Evolutionary conservation across 2,888 invertebrate genomes (phyloP), one percentile per base, ranked within the genome.

Genomic region (Malachius bipustulatus): DNA sequence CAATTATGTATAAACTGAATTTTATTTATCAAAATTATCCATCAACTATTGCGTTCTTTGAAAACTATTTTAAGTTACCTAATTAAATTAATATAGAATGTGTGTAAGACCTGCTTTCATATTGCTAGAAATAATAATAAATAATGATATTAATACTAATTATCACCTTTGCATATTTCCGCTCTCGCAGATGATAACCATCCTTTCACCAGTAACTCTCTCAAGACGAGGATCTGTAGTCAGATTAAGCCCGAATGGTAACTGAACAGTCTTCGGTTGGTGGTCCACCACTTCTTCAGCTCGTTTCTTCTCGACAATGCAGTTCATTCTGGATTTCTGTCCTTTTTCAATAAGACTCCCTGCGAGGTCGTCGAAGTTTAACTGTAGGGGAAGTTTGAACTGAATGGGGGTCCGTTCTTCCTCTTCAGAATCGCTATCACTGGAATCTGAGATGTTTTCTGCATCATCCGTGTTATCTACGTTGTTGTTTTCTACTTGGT

Each of bases 141-240:
- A 24, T 24, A 8, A 28, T 9, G 10, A 28, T 28, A 28, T 9
- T 9, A 8, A 28, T 28, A 6, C 14, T 31, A n/a, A 14, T 14
- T 49, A 53, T 49, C 56, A 70, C 67, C 67, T 68, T 54, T 78
- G 77, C 27, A 70, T 66, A 46, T 77, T 76, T 40, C 85, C 87
- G 50, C 82, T 85, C 57, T 88, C 85, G 57, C 89, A 90, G 57
- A 84, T 77, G 57, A 90, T 87, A 16, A 83, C 80, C 65, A 90
- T 82, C 38, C 85, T 76, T 62, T 89, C 89, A 6, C 88, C 87
- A 39, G 82, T 84, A 43, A 81, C 65, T 48, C 73, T 74, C 46
- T 80, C 75, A 54, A 74, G 73, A 49, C 77, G 70, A 4, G 81
- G 79, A 56, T 81, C 80, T 16, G 81, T 80, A 41, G 72, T 75